Base-by-base conservation (phyloP, 2,797 vertebrate species). In the Phylloscopus collybita region DNA sequence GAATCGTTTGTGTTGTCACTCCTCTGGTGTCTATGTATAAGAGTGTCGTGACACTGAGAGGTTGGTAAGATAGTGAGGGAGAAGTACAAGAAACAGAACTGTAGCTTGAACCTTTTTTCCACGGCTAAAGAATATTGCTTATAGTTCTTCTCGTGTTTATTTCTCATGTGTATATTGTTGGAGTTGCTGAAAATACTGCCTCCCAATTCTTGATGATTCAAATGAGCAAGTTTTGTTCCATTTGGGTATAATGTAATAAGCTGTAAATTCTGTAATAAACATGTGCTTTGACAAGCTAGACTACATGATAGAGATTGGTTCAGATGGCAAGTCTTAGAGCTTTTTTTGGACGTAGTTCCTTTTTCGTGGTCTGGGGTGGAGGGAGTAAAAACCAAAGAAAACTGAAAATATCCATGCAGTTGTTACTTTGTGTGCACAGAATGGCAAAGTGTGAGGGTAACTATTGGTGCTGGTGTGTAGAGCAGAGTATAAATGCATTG, bases 1-100 rank as follows among this genome's bases (percentile, higher is more conserved):
- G 2, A 15, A 5, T 73, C 14, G 1, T 71, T 53, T 59, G 5
- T 30, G 10, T 45, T 80, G 69, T n/a, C 19, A 5, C 21, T 69
- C 30, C 14, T 53, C 21, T 11, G 40, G 23, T 1, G 2, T 6
- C 2, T 32, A 1, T 1, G 4, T 26, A 0, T 14, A 45, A 30
- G 29, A 27, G 6, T 25, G 0, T 40, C 0, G 0, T 23, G 26
- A 45, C 8, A 12, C 10, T 30, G 15, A 18, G 18, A 18, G 12
- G 3, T 15, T 9, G 21, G 8, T 40, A 13, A 80, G 29, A 18
- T 34, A 19, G 11, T 6, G 16, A 86, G 36, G 27, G 23, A 18
- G 53, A 66, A 78, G 21, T 16, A 10, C 22, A 40, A 54, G 34
- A 54, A 49, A 13, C 3, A 64, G 10, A 36, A 23, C 44, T 51